A percentile compares a stretch with the other conserved stretches of the same genome.
Conservation (phyloP, 2,113 vertebrate species). For the Eulacestoma nigropectus region DNA sequence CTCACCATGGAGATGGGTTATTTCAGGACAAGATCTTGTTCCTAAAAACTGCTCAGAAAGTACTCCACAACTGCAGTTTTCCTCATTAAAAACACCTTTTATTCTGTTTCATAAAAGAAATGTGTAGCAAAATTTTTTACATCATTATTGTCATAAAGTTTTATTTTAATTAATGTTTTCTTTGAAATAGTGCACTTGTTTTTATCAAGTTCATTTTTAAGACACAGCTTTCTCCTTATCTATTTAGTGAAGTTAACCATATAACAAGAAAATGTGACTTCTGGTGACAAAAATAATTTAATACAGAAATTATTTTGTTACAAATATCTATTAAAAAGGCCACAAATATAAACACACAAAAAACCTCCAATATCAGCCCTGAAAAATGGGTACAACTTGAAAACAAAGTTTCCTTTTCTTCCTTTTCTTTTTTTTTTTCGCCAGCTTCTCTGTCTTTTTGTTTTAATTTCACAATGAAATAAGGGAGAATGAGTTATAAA, state of each 20-base stretch:
- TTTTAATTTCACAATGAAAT: neutral
- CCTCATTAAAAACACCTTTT: neutral
- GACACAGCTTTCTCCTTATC: neutral
- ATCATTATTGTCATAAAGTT: neutral
- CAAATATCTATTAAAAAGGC: neutral
- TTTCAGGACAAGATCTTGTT: neutral
- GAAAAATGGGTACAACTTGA: neutral
- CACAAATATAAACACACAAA: neutral
- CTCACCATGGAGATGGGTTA: rapidly evolving
- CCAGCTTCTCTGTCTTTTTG: neutral
- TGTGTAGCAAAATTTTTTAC: neutral
- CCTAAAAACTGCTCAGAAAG: neutral
- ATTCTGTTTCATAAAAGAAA: neutral
- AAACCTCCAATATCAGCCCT: neutral
- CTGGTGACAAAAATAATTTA: neutral
- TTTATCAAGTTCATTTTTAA: neutral
- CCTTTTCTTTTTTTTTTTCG: neutral
- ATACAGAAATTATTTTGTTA: neutral
- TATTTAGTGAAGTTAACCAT: neutral
- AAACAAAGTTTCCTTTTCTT: neutral
- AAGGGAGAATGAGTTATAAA: neutral
- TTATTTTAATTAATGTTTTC: neutral
- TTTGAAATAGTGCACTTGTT: neutral
- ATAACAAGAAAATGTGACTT: neutral
- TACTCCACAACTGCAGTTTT: neutral